Conservation (phyloP, 2,888 invertebrate species). For the Schrankia costaestrigalis region DNA sequence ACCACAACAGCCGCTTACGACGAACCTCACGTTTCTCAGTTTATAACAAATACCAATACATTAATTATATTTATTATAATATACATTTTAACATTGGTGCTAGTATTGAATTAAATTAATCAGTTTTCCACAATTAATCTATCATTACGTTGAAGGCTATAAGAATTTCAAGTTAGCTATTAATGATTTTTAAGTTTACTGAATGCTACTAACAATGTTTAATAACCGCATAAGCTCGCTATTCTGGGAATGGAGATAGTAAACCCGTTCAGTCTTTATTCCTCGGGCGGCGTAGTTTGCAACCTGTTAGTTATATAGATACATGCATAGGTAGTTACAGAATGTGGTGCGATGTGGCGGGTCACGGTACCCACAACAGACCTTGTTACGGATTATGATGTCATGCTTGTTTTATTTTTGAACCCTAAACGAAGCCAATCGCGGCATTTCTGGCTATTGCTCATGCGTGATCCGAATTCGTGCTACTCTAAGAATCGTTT, state of each 20-base stretch:
- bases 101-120: slow-evolving; percentile 21
- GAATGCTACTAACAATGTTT: not conserved
- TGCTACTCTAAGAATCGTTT: slow-evolving; percentile 32
- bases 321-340: too few species aligned
- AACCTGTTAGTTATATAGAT: too few species aligned
- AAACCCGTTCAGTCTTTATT: too few species aligned
- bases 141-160: slow-evolving; percentile 12
- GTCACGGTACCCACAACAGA: not conserved
- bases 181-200: slow-evolving; percentile 10
- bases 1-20: slow-evolving; percentile 17
- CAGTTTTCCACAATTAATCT: slow-evolving; percentile 17
- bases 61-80: slow-evolving; percentile 31
- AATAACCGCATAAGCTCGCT: not conserved
- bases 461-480: slow-evolving; percentile 36
- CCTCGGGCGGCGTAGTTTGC: too few species aligned
- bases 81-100: slow-evolving; percentile 14
- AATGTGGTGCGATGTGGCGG: too few species aligned
- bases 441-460: slow-evolving; percentile 28
- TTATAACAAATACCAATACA: slow-evolving; percentile 37
- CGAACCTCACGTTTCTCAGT: slow-evolving; percentile 45
- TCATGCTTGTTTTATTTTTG: slow-evolving; percentile 36
- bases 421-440: slow-evolving; percentile 15
- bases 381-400: slow-evolving; percentile 22
- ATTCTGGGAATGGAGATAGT: not conserved
- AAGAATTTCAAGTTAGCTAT: not conserved